Conservation (phyloP, 2,797 vertebrate species). For the Balearica regulorum region DNA sequence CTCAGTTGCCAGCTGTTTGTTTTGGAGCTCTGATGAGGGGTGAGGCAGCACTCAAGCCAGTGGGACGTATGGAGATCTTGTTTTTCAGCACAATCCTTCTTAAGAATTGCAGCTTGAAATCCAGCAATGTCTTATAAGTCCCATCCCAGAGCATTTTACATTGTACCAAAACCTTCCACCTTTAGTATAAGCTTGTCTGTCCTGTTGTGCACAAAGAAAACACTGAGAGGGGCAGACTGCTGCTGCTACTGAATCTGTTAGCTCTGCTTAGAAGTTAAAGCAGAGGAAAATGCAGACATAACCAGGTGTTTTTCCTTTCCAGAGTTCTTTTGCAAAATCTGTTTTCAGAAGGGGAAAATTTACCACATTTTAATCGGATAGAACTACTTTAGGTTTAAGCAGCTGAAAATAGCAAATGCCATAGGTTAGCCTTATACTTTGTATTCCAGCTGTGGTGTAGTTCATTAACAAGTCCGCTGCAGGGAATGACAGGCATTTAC, state of each 20-base stretch:
- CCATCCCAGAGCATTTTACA: background rate
- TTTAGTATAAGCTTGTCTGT: background rate
- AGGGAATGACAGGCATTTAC: background rate
- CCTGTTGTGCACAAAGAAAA: background rate
- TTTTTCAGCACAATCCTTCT: background rate
- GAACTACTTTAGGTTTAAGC: background rate
- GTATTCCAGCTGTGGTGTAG: background rate
- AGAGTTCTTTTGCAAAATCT: background rate
- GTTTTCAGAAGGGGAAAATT: background rate
- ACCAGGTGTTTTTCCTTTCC: background rate
- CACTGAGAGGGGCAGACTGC: background rate
- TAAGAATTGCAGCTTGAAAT: background rate
- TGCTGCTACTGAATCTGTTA: background rate
- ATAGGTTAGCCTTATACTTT: background rate
- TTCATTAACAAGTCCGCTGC: background rate
- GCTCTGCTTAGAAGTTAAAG: background rate
- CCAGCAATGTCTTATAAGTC: background rate
- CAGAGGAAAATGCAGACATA: background rate
- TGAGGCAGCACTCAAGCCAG: background rate
- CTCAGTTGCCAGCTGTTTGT: background rate
- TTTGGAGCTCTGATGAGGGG: background rate
- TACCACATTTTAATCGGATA: background rate
- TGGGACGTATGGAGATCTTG: accelerated
- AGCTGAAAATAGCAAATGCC: background rate
- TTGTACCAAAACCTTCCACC: background rate